phyloP scores from a whole-genome alignment of 1,140 invertebrate genomes.

The Drosophila ironensis region DNA sequence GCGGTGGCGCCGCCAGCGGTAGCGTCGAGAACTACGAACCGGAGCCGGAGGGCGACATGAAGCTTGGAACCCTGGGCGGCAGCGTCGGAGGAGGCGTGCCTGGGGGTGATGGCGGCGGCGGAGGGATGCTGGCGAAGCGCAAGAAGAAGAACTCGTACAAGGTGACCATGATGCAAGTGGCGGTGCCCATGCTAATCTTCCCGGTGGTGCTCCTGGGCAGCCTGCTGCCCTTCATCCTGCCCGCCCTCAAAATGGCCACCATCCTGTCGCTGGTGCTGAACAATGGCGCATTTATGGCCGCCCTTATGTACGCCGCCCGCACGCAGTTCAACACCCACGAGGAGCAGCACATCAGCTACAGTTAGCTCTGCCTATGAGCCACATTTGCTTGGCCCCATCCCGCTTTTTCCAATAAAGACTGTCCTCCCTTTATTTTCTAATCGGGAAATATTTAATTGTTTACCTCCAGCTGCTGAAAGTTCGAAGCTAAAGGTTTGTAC shows the following conservation, averaged over 20 bases:
- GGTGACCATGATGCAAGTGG: constrained; percentile 71
- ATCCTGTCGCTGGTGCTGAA: constrained; percentile 76
- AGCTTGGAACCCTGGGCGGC: constrained; percentile 33
- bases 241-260: constrained; percentile 80
- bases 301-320: constrained; percentile 67
- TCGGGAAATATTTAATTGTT: too few species aligned
- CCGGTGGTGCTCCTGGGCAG: constrained; percentile 73
- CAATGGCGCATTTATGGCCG: constrained; percentile 78
- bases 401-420: constrained; percentile 55
- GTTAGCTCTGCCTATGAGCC: constrained; percentile 26
- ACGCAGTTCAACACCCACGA: constrained; percentile 63
- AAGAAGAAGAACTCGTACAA: constrained; percentile 66
- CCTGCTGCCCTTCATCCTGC: constrained; percentile 71
- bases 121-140: constrained; percentile 32
- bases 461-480: too few species aligned
- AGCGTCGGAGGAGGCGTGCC: constrained; percentile 19
- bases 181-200: constrained; percentile 75
- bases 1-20: constrained; percentile 37
- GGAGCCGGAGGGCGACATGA: constrained; percentile 61
- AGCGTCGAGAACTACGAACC: constrained; percentile 62
- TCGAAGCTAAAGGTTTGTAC: too few species aligned
- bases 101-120: constrained; percentile 23
- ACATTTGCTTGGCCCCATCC: neutral
- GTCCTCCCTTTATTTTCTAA: constrained; percentile 17
- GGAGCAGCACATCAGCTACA: constrained; percentile 66